phyloP scores from a whole-genome alignment of 2,113 vertebrate genomes.

The Sterrhoptilus dennistouni region DNA sequence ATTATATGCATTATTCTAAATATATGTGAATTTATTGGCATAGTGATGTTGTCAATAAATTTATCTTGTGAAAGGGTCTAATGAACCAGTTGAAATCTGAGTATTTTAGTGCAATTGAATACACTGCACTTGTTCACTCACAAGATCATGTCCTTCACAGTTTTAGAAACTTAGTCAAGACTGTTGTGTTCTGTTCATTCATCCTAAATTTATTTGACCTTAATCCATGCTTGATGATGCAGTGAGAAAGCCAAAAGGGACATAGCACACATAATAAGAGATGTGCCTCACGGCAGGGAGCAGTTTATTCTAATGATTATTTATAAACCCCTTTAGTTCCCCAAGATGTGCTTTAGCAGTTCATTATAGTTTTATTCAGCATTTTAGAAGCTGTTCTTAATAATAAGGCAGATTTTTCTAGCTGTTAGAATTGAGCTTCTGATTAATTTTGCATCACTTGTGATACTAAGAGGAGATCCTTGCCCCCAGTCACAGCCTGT shows the following conservation, averaged over 20 bases:
- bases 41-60: not conserved
- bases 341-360: not conserved
- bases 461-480: not conserved
- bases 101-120: not conserved
- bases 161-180: slow-evolving; percentile 32
- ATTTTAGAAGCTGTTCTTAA: slow-evolving; percentile 7
- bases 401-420: not conserved
- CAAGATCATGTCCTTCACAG: not conserved
- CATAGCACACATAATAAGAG: slow-evolving; percentile 8
- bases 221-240: slow-evolving; percentile 47
- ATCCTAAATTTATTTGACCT: slow-evolving; percentile 47
- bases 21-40: not conserved
- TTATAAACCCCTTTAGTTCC: slow-evolving; percentile 42
- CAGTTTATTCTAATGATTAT: slow-evolving; percentile 50
- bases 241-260: slow-evolving; percentile 30
- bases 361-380: not conserved
- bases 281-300: slow-evolving; percentile 34
- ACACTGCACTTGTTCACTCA: not conserved
- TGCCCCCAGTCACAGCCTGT: not conserved
- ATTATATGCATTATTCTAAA: not conserved
- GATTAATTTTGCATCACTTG: not conserved
- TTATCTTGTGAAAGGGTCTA: not conserved
- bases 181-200: not conserved
- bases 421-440: not conserved
- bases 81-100: not conserved